phyloP scores from a whole-genome alignment of 2,888 invertebrate genomes.

The Brachypalpus laphriformis region DNA sequence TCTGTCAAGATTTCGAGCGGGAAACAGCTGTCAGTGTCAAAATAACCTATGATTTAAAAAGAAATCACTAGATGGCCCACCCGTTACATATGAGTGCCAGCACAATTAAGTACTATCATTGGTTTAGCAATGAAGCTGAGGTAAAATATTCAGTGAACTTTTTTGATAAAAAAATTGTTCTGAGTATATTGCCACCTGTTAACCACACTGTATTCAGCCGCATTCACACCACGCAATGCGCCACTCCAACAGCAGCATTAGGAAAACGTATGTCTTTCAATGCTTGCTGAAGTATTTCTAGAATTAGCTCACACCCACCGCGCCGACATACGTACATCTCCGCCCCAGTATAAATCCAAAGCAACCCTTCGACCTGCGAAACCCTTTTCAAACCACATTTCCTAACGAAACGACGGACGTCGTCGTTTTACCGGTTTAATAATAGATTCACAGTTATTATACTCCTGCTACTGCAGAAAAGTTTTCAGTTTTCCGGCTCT shows the following conservation, averaged over 20 bases:
- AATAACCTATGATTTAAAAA: too few relatives aligned
- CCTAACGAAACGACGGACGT: constrained; percentile 60
- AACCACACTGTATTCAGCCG: constrained; percentile 9
- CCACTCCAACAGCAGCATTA: background rate
- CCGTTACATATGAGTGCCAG: too few relatives aligned
- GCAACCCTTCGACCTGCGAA: constrained; percentile 26
- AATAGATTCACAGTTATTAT: constrained; percentile 71
- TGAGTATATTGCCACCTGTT: background rate
- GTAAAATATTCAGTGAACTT: too few relatives aligned
- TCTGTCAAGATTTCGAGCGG: too few relatives aligned
- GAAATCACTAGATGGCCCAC: too few relatives aligned
- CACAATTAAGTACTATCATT: too few relatives aligned
- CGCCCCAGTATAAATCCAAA: background rate
- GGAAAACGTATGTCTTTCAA: constrained; percentile 39
- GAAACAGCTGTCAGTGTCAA: too few relatives aligned
- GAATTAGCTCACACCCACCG: constrained; percentile 48
- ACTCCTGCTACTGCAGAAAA: constrained; percentile 34
- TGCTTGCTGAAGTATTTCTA: constrained; percentile 40
- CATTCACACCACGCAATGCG: background rate
- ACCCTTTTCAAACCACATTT: constrained; percentile 35
- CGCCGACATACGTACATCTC: background rate
- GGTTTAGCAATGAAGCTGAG: too few relatives aligned
- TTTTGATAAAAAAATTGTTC: too few relatives aligned
- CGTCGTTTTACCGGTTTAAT: constrained; percentile 59
- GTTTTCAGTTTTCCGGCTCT: constrained; percentile 55